These are phyloP conservation scores for Prolemur simus DNA, from an alignment of 2,113 vertebrate species.

Conservation along the genomic window DNA sequence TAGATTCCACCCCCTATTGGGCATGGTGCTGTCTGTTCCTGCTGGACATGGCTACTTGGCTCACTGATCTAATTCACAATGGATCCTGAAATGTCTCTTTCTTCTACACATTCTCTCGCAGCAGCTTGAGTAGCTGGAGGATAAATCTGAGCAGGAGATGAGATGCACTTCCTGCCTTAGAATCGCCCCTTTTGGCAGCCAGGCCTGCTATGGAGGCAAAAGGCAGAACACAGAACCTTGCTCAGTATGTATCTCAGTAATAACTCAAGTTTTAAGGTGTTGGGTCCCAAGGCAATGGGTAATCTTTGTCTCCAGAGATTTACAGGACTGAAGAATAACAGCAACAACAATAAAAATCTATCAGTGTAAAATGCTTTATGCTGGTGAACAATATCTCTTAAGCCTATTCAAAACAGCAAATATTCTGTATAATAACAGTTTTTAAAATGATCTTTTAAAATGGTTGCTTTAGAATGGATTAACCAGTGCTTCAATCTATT, in stretches of 20 bases:
- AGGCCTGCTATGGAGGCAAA: neutral
- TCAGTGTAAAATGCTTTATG: neutral
- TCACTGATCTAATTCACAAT: neutral
- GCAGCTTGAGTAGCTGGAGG: neutral
- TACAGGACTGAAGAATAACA: neutral
- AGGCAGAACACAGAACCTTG: neutral
- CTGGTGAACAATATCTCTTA: neutral
- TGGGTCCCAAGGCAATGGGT: neutral
- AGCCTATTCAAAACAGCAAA: neutral
- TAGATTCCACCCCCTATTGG: neutral
- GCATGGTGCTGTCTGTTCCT: neutral
- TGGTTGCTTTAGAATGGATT: neutral
- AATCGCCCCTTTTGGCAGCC: neutral
- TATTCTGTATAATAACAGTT: neutral
- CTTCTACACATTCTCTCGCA: neutral
- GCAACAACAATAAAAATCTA: neutral
- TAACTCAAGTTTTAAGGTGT: neutral
- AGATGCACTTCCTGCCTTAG: neutral
- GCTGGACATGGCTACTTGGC: neutral
- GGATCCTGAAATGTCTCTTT: neutral
- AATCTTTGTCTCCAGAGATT: neutral
- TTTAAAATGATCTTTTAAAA: neutral
- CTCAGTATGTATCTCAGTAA: neutral
- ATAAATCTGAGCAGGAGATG: neutral
- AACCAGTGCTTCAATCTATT: neutral